Evolutionary conservation across 2,888 invertebrate genomes (phyloP).

Genomic region (Fragum whitleyi): DNA sequence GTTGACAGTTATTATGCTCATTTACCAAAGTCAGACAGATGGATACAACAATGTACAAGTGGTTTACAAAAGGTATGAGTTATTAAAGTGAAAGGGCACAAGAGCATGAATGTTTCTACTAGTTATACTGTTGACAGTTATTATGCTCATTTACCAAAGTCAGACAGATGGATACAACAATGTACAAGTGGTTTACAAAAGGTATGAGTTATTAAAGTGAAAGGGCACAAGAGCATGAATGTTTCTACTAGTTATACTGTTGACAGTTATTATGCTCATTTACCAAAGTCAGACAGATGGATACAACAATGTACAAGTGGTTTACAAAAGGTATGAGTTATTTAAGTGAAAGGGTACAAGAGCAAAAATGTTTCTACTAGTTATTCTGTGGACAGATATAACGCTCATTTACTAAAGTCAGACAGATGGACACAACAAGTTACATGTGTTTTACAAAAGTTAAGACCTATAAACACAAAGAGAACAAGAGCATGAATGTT

Average conservation of each 20-base stretch:
- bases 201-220: constrained; percentile 42
- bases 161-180: constrained; percentile 41
- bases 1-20: constrained; percentile 14
- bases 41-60: constrained; percentile 26
- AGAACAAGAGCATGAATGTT: too few relatives aligned
- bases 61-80: constrained; percentile 30
- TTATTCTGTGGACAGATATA: too few relatives aligned
- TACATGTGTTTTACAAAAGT: too few relatives aligned
- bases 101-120: constrained; percentile 25
- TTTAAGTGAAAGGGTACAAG: too few relatives aligned
- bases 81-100: constrained; percentile 58
- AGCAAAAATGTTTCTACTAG: too few relatives aligned
- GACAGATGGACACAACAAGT: too few relatives aligned
- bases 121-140: constrained; percentile 13
- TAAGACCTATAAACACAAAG: too few relatives aligned
- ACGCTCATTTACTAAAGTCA: too few relatives aligned
- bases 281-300: constrained; percentile 40
- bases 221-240: constrained; percentile 52
- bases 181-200: constrained; percentile 10
- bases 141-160: constrained; percentile 9
- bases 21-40: constrained; percentile 31
- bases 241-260: constrained; percentile 5
- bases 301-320: constrained; percentile 1
- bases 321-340: constrained; percentile 30
- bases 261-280: constrained; percentile 14